Evolutionary conservation across 2,113 vertebrate species (phyloP).

Genomic region (Numida meleagris): DNA sequence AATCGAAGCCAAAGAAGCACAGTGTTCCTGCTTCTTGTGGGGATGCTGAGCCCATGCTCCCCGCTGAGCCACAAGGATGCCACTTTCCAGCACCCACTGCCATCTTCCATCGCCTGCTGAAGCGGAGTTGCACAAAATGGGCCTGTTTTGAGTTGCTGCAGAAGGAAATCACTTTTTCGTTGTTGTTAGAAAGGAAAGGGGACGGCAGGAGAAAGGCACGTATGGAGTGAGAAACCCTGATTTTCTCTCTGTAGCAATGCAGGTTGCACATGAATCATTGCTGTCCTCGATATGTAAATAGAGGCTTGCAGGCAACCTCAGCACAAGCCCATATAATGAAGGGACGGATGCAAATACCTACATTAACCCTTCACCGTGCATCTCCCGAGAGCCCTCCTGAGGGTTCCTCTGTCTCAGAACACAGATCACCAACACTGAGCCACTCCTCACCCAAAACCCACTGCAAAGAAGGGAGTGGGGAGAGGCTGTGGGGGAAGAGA

Average conservation of each 20-base stretch:
- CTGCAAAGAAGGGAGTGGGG: neutral
- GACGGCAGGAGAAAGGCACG: neutral
- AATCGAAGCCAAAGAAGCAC: neutral
- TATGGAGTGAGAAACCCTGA: conserved; percentile 39
- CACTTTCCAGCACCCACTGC: neutral
- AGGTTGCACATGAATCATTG: conserved; percentile 61
- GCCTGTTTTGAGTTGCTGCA: neutral
- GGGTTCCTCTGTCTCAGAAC: neutral
- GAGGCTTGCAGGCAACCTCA: conserved; percentile 44
- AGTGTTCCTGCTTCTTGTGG: neutral
- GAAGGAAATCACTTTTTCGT: neutral
- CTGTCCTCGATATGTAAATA: conserved; percentile 56
- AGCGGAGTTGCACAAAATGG: neutral
- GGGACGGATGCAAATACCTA: neutral
- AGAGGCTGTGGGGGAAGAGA: neutral
- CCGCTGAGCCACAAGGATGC: neutral
- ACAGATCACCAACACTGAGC: too few species aligned
- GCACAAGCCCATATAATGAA: neutral
- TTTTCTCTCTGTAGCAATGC: conserved; percentile 69
- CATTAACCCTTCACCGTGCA: neutral
- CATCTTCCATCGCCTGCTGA: conserved; percentile 40
- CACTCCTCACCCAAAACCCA: neutral
- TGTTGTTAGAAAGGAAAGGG: neutral
- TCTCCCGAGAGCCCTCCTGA: neutral
- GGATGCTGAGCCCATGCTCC: neutral